Base-by-base conservation (phyloP, 1,140 invertebrate genomes). In the Calephelis nemesis region DNA sequence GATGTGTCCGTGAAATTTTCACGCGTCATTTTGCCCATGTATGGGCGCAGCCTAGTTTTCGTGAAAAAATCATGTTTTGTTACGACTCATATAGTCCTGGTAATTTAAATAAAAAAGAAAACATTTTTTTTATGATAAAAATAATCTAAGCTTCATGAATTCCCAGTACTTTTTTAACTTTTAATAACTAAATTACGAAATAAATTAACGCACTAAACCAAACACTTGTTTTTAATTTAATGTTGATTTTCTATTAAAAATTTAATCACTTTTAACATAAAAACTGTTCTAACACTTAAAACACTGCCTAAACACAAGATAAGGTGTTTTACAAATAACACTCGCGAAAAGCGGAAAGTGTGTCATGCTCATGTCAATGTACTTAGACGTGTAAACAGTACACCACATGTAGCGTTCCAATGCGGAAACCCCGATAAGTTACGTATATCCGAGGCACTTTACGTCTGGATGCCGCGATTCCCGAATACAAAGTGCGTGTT, bases 331-430 rank as follows among this genome's bases (percentile, higher is more conserved):
- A 69, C 30, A 30, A 30, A 30, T 30, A 70, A 67, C 68, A 67
- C 72, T 75, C 76, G 75, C 75, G 79, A 78, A 81, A 78, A 82
- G 67, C 75, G 74, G 84, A 90, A 90, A 87, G 84, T 88, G 75
- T 90, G 88, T 90, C 88, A 90, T 81, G 86, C 88, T 90, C 86
- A 90, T 81, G 88, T 90, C 88, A 90, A 81, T 84, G 88, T 88
- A 86, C 84, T 78, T 63, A 73, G 74, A 67, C 77, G 79, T 77
- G 85, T 89, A 89, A 87, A 89, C 85, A 87, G 76, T 74, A 69
- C 30, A 70, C 68, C 74, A 82, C 85, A 87, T 84, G 85, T 84
- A 83, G 76, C 76, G 62, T 67, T 67, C 67, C 67, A 54, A 67
- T 67, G 70, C 73, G 67, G 60, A 74, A 74, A 63, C 47, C 62